Evolutionary conservation across 2,113 vertebrate species (phyloP), one percentile per base, ranked within the genome.

Genomic region (Xiphophorus maculatus): DNA sequence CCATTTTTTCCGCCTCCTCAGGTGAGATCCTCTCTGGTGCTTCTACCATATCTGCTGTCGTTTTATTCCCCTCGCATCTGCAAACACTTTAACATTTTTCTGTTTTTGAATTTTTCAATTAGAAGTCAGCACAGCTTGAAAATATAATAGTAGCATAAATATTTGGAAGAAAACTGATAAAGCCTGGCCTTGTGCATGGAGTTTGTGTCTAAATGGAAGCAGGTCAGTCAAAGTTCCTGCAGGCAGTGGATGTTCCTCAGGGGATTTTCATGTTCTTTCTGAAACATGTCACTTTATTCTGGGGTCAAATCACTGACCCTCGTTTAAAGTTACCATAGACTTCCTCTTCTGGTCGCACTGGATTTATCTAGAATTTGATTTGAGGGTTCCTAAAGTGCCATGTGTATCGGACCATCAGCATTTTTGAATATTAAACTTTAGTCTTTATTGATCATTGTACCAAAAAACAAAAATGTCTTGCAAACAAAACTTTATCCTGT

Each of bases 1-100:
- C 84, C 80, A 84, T 84, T 74, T 87, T 83, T 80, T 87, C 82
- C 66, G 6, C 82, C 74, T 81, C 29, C 60, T 71, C n/a, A 15
- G 73, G 29, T 2, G 67, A 79, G 76, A 74, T 89, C 61, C 40
- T 40, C 71, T 71, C 65, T 61, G 74, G n/a, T 72, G 68, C 74
- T 72, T 70, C 69, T 69, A 5, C 66, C 27, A 15, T 22, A 22
- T 40, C 37, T 25, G 51, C 22, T 9, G 51, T 19, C 22, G 2
- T n/a, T 58, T 58, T n/a, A 3, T 58, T n/a, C 51, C 3, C 9
- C 69, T 30, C 12, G 4, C 54, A 30, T 44, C 7, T 27, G 25
- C 11, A 28, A 11, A 28, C 27, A 44, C 37, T 51, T 40, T 37
- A n/a, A 28, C 22, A 30, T 19, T 61, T 48, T 32, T 72, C 28